Percentiles rank a stretch among this genome's conserved stretches.
These are phyloP conservation scores for Nematopogon swammerdamellus DNA, from an alignment of 2,888 invertebrate genomes.

Conservation along the genomic window DNA sequence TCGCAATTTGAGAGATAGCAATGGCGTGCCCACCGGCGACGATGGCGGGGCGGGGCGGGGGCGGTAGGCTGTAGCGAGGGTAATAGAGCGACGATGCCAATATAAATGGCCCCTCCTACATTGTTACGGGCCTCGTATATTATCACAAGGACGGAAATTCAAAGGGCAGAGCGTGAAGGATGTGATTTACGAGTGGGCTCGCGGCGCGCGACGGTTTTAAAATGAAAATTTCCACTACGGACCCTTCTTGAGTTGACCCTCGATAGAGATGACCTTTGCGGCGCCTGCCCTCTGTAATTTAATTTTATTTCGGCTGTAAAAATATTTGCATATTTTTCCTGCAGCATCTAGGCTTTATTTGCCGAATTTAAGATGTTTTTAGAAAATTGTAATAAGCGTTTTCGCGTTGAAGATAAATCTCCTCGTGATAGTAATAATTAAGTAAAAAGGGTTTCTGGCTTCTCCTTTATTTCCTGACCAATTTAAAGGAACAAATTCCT, in stretches of 20 bases:
- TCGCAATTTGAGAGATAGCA: too few relatives aligned
- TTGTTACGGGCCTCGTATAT: background rate
- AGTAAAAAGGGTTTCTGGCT: too few relatives aligned
- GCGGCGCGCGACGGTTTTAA: background rate
- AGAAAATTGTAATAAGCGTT: too few relatives aligned
- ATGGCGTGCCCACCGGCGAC: too few relatives aligned
- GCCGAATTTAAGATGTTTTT: too few relatives aligned
- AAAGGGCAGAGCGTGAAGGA: background rate
- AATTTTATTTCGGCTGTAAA: background rate
- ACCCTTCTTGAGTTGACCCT: background rate
- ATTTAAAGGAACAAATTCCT: too few relatives aligned
- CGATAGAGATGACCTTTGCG: background rate
- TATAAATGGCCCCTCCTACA: background rate
- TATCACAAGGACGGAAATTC: background rate
- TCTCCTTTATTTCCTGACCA: too few relatives aligned
- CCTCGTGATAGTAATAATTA: too few relatives aligned
- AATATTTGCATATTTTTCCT: too few relatives aligned
- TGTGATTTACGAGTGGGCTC: background rate
- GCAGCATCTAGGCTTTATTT: too few relatives aligned
- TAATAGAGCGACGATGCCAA: background rate
- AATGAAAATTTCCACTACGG: background rate
- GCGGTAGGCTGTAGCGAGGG: background rate
- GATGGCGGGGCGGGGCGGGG: too few relatives aligned
- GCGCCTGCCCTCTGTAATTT: background rate
- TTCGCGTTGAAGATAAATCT: too few relatives aligned